These are phyloP conservation scores for Xyliphius kryptos DNA, from an alignment of 2,113 vertebrate species.

Conservation along the genomic window DNA sequence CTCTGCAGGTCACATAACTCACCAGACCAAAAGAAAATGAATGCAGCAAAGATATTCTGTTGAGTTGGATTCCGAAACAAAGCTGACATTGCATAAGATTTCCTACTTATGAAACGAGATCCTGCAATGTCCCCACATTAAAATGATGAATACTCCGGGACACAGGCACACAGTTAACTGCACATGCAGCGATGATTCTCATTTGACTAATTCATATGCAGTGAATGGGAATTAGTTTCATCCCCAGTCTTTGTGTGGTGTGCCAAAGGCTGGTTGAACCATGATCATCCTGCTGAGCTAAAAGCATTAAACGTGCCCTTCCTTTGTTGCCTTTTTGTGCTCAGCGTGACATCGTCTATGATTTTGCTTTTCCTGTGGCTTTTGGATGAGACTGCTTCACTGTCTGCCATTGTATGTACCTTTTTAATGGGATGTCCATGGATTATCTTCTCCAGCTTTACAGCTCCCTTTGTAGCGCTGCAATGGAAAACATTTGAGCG, in stretches of 20 bases:
- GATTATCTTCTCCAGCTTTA: background rate
- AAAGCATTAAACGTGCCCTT: slow-evolving; percentile 27
- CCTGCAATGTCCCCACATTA: slow-evolving; percentile 14
- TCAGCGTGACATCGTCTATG: slow-evolving; percentile 18
- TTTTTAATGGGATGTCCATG: background rate
- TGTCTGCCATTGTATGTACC: background rate
- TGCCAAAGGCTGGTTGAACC: slow-evolving; percentile 31
- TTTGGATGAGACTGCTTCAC: background rate
- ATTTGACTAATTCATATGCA: slow-evolving; percentile 37
- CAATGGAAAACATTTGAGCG: too few species aligned
- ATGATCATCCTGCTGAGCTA: slow-evolving; percentile 35
- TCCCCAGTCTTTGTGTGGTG: slow-evolving; percentile 34
- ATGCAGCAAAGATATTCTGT: too few species aligned
- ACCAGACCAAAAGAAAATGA: too few species aligned
- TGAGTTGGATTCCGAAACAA: too few species aligned
- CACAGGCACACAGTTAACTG: background rate
- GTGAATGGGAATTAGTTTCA: slow-evolving; percentile 39
- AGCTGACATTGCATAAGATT: too few species aligned
- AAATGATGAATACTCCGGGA: slow-evolving; percentile 28
- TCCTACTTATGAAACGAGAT: too few species aligned
- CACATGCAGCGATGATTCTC: slow-evolving; percentile 15
- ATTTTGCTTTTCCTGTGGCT: background rate
- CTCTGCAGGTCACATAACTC: too few species aligned
- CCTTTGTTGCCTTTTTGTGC: slow-evolving; percentile 13
- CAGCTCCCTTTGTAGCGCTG: background rate